phyloP scores from a whole-genome alignment of 2,888 invertebrate genomes.

The Diabrotica balteata region DNA sequence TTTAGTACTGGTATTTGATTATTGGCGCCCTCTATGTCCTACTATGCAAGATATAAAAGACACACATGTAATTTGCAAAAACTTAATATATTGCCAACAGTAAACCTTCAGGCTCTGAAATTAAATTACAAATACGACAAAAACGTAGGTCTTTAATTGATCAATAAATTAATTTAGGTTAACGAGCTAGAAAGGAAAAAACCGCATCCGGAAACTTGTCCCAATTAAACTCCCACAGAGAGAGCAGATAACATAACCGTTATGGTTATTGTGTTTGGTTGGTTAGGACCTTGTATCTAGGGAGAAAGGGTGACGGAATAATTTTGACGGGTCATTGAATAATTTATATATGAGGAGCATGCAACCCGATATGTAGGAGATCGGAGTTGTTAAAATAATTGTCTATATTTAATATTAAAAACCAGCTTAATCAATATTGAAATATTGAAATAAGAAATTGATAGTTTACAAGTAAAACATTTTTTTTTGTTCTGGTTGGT shows the following conservation, averaged over 20 bases:
- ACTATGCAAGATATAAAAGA: too few relatives aligned
- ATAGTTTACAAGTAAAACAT: too few relatives aligned
- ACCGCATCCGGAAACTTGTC: constrained; percentile 12
- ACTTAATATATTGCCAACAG: too few relatives aligned
- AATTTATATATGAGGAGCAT: constrained; percentile 10
- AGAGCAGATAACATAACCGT: constrained; percentile 19
- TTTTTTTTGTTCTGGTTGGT: too few relatives aligned
- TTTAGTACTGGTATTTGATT: too few relatives aligned
- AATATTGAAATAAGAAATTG: too few relatives aligned
- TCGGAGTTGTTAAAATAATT: too few relatives aligned
- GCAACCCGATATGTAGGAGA: not conserved
- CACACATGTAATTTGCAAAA: too few relatives aligned
- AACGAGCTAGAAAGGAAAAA: constrained; percentile 14
- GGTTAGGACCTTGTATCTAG: constrained; percentile 1
- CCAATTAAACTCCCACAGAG: constrained; percentile 25
- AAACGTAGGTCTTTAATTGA: constrained; percentile 19
- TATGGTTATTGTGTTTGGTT: constrained; percentile 16
- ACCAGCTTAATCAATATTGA: too few relatives aligned
- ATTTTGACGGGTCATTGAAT: constrained; percentile 25
- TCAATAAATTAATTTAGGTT: constrained; percentile 17
- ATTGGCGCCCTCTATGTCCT: too few relatives aligned
- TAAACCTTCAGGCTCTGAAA: not conserved
- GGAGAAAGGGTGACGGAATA: constrained; percentile 19
- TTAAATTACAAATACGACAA: not conserved
- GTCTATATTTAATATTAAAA: too few relatives aligned